Evolutionary conservation across 2,797 vertebrate genomes (phyloP).

Genomic region (Balearica regulorum): DNA sequence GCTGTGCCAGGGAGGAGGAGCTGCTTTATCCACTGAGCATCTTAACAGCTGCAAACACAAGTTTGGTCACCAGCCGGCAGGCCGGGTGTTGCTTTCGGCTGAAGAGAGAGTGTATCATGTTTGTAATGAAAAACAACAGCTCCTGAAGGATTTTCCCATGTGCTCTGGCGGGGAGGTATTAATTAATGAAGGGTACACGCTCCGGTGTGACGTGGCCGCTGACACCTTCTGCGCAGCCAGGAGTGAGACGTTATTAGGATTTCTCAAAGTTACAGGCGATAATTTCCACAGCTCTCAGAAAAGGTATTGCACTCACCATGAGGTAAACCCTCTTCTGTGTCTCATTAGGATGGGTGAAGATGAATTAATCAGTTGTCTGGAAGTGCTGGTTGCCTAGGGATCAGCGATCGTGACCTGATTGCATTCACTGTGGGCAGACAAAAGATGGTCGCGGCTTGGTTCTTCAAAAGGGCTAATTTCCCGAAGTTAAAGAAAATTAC

Average conservation of each 20-base stretch:
- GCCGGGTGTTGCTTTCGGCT: not conserved
- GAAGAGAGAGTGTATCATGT: not conserved
- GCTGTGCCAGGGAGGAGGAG: not conserved
- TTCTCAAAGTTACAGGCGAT: not conserved
- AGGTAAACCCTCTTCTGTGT: not conserved
- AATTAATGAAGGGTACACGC: not conserved
- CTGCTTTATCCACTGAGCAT: not conserved
- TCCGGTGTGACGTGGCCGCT: not conserved
- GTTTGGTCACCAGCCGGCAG: not conserved
- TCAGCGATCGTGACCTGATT: not conserved
- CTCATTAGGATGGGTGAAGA: conserved; percentile 21
- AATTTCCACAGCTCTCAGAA: not conserved
- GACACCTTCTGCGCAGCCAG: not conserved
- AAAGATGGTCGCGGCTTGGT: not conserved
- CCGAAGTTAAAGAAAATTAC: conserved; percentile 21
- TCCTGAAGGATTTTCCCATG: not conserved
- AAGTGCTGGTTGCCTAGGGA: not conserved
- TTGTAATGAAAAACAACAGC: not conserved
- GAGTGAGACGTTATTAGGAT: not conserved
- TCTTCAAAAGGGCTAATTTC: conserved; percentile 14
- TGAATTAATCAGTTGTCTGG: conserved; percentile 17
- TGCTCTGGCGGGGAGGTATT: not conserved
- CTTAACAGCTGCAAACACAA: not conserved
- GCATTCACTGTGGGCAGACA: not conserved
- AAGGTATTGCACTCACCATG: not conserved